Percentiles rank a stretch among this genome's conserved stretches.
Evolutionary conservation across 2,113 vertebrate species (phyloP).

Genomic region (Pollimyrus isidori): DNA sequence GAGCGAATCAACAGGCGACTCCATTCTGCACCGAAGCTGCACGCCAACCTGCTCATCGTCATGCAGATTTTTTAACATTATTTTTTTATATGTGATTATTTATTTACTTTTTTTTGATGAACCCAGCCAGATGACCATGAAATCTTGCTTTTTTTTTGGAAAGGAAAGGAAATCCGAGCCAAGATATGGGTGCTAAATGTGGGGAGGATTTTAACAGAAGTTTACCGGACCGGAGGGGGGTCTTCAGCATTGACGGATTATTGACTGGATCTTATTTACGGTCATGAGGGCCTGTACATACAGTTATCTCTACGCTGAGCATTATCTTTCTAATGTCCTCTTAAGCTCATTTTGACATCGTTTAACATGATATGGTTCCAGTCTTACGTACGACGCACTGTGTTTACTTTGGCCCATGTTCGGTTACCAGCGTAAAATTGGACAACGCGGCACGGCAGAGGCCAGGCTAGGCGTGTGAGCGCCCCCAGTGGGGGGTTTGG

Average conservation of each 20-base stretch:
- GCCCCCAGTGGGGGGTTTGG: not conserved
- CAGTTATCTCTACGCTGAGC: not conserved
- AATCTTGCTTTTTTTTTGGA: slow-evolving; percentile 13
- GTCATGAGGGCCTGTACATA: not conserved
- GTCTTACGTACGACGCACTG: not conserved
- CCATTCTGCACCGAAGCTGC: slow-evolving; percentile 36
- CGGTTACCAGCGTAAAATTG: not conserved
- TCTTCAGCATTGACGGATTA: not conserved
- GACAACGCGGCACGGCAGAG: not conserved
- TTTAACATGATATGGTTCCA: not conserved
- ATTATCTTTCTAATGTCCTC: not conserved
- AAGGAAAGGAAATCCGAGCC: not conserved
- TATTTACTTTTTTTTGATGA: slow-evolving; percentile 42
- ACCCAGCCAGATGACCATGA: slow-evolving; percentile 25
- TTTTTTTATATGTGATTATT: slow-evolving; percentile 26
- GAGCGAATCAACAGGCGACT: slow-evolving; percentile 34
- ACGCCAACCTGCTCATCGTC: slow-evolving; percentile 40
- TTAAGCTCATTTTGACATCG: slow-evolving; percentile 6
- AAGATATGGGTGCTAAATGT: not conserved
- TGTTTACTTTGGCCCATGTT: not conserved
- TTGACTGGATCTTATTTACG: slow-evolving; percentile 1
- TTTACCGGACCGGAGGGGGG: not conserved
- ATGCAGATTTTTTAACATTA: slow-evolving; percentile 22
- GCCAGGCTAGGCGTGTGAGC: not conserved
- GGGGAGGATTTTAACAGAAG: not conserved